These are phyloP conservation scores for Bombus ignitus DNA, from an alignment of 1,140 invertebrate species.

Conservation along the genomic window DNA sequence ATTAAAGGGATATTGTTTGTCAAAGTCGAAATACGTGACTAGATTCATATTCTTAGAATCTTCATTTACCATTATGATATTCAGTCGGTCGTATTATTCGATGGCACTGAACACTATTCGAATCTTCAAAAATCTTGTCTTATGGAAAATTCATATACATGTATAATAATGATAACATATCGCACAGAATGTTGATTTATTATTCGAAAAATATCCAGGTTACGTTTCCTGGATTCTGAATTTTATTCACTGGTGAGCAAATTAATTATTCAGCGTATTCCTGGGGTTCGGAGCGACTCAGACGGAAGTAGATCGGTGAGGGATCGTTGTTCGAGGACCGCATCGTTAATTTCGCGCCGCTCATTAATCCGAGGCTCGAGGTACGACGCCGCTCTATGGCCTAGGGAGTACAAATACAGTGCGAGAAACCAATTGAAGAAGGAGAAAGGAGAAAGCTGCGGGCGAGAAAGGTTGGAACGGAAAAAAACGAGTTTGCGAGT, in stretches of 20 bases:
- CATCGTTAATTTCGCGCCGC: constrained; percentile 19
- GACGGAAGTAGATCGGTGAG: not conserved
- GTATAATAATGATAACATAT: not conserved
- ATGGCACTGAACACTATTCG: too few species aligned
- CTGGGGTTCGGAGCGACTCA: not conserved
- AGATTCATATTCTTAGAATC: not conserved
- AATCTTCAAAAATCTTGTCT: too few species aligned
- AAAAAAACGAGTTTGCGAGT: not conserved
- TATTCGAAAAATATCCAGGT: not conserved
- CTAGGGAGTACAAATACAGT: not conserved
- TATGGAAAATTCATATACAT: not conserved
- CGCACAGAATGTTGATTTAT: not conserved
- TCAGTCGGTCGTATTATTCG: not conserved
- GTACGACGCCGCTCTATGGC: not conserved
- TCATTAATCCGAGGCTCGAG: not conserved
- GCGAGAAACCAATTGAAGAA: not conserved
- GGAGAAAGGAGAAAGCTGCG: not conserved
- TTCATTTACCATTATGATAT: not conserved
- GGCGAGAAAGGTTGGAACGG: not conserved
- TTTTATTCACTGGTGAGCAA: not conserved
- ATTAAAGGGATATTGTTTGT: too few species aligned
- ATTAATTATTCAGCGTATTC: not conserved
- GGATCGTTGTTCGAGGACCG: constrained; percentile 16
- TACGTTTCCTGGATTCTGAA: not conserved
- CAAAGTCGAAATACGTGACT: too few species aligned